These are phyloP conservation scores for Sitophilus oryzae DNA, from an alignment of 1,140 invertebrate genomes.

Conservation along the genomic window DNA sequence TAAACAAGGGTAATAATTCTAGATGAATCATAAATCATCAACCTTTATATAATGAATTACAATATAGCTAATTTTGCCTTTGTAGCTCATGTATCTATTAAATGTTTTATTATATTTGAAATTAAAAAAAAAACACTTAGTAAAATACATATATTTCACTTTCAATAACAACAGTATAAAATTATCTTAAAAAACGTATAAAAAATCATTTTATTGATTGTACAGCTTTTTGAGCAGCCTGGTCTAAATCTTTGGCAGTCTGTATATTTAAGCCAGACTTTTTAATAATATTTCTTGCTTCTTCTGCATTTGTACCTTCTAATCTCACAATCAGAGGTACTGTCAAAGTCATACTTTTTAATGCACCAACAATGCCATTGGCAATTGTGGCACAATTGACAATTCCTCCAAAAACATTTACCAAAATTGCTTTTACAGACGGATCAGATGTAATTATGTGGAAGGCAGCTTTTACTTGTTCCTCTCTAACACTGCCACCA, in stretches of 20 bases:
- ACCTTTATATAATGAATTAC: no score
- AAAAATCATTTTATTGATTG: conserved; percentile 26
- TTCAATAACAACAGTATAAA: no score
- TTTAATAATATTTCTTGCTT: conserved; percentile 65
- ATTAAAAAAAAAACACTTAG: no score
- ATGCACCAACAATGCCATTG: conserved; percentile 84
- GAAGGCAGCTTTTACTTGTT: conserved; percentile 91
- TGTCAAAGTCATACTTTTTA: conserved; percentile 66
- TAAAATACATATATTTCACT: no score
- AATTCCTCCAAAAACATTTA: conserved; percentile 99
- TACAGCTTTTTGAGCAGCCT: conserved; percentile 87
- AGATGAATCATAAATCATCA: no score
- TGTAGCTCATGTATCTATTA: no score
- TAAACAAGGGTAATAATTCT: no score
- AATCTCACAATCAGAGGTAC: conserved; percentile 90
- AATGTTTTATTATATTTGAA: no score
- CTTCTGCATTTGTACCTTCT: conserved; percentile 70
- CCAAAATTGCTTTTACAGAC: conserved; percentile 92
- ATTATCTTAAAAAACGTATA: no score
- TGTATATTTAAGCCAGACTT: conserved; percentile 78
- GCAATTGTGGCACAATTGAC: conserved; percentile 98
- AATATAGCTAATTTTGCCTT: no score
- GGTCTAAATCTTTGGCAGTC: conserved; percentile 80
- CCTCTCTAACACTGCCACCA: conserved; percentile 88
- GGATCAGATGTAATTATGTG: conserved; percentile 85